phyloP scores from a whole-genome alignment of 2,113 vertebrate species.

The Bubo blakistoni region DNA sequence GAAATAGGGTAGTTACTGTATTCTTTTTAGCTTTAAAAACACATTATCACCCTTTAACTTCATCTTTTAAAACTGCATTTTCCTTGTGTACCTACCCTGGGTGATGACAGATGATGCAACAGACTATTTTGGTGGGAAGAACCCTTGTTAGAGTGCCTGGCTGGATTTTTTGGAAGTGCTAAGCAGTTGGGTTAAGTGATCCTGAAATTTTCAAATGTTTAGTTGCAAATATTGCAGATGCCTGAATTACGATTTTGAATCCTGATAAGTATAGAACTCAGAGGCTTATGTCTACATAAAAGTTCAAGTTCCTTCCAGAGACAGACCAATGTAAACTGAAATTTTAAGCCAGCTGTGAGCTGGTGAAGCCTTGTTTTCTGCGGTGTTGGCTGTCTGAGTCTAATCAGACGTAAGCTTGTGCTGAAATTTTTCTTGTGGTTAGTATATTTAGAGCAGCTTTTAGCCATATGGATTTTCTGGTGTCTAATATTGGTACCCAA shows the following conservation, averaged over 20 bases:
- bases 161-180: background rate
- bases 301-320: background rate
- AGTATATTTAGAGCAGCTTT: background rate
- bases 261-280: background rate
- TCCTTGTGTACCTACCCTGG: background rate
- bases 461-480: background rate
- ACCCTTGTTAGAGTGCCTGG: background rate
- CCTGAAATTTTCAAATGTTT: background rate
- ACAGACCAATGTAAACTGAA: background rate
- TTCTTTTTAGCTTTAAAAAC: background rate
- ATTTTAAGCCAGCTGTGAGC: background rate
- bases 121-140: background rate
- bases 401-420: background rate
- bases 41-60: background rate
- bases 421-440: background rate
- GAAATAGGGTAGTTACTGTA: background rate
- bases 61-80: background rate
- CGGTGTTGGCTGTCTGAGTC: background rate
- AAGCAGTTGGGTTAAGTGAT: background rate
- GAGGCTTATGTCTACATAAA: fast-evolving
- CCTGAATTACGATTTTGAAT: background rate
- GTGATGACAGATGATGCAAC: background rate
- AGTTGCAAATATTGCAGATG: background rate
- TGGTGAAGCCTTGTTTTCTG: background rate
- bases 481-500: background rate